A percentile compares a stretch with the other conserved stretches of the same genome.
phyloP scores from a whole-genome alignment of 2,113 vertebrate species.

The Genyomyrus donnyi region DNA sequence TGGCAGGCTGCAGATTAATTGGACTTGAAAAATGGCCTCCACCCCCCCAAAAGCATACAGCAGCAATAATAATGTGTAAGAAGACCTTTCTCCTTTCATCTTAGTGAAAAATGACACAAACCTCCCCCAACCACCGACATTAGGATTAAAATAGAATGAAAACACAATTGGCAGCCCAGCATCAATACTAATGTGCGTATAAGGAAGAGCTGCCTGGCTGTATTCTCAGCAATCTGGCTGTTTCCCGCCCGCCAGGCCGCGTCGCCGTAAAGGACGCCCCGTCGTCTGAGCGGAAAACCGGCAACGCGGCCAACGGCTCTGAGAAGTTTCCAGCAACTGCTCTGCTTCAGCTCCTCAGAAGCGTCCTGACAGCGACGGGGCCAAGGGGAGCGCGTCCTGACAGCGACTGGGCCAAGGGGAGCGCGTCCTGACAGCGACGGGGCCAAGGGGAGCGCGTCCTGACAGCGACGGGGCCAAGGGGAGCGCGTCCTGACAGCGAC shows the following conservation, averaged over 20 bases:
- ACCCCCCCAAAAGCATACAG: not conserved
- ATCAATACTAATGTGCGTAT: not conserved
- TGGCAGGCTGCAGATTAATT: not conserved
- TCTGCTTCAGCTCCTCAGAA: not conserved
- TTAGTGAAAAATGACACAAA: not conserved
- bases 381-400: no score
- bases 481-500: not conserved
- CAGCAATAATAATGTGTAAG: not conserved
- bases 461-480: not conserved
- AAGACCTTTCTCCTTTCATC: not conserved
- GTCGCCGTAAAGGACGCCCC: not conserved
- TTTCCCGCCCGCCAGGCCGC: not conserved
- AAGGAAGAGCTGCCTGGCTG: not conserved
- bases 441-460: not conserved
- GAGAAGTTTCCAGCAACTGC: not conserved
- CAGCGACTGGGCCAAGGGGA: not conserved
- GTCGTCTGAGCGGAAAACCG: not conserved
- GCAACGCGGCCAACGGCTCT: not conserved
- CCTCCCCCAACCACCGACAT: not conserved
- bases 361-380: not conserved
- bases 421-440: not conserved
- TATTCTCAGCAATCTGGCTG: not conserved
- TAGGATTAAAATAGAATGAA: not conserved
- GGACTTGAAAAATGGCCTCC: not conserved
- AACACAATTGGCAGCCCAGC: not conserved